These are phyloP conservation scores for Dusona sp. DNA, from an alignment of 2,888 invertebrate species.

Conservation along the genomic window DNA sequence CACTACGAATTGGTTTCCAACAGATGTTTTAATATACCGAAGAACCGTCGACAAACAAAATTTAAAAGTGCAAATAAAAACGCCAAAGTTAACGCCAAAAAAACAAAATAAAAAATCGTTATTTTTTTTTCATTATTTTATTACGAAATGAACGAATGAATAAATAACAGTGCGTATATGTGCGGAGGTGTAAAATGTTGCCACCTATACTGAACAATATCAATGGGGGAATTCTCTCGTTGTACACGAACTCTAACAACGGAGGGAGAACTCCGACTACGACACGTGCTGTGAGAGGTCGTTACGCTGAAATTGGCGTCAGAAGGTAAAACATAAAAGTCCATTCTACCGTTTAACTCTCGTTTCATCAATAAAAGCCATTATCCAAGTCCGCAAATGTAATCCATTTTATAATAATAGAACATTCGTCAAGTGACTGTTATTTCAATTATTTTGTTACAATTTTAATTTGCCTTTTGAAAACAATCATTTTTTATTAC, in stretches of 20 bases:
- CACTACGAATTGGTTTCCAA: background rate
- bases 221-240: conserved; percentile 82
- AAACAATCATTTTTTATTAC: background rate
- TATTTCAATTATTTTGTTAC: background rate
- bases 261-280: conserved; percentile 75
- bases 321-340: conserved; percentile 79
- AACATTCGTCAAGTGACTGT: background rate
- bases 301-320: conserved; percentile 83
- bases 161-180: conserved; percentile 32
- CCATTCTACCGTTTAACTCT: conserved; percentile 14
- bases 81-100: conserved; percentile 42
- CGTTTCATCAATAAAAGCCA: background rate
- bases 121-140: background rate
- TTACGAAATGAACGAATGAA: conserved; percentile 26
- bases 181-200: conserved; percentile 75
- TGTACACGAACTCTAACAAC: conserved; percentile 81
- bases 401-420: background rate
- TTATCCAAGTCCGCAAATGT: background rate
- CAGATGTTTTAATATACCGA: background rate
- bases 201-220: conserved; percentile 83
- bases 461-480: background rate
- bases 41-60: background rate
- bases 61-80: background rate
- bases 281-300: conserved; percentile 78
- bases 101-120: background rate